phyloP scores from a whole-genome alignment of 2,888 invertebrate species.

The Folsomia manolachei region DNA sequence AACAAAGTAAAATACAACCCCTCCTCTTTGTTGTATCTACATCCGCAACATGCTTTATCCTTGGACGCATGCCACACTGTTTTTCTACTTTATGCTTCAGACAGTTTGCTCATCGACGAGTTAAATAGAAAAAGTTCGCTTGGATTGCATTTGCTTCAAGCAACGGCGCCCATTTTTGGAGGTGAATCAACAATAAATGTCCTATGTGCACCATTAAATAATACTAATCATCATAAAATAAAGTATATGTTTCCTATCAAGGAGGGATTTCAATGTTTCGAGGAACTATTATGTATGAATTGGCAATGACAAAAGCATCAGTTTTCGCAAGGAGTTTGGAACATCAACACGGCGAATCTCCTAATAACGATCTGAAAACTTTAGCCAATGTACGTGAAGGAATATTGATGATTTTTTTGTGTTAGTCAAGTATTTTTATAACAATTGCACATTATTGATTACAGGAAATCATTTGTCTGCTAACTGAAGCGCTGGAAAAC shows the following conservation, averaged over 20 bases:
- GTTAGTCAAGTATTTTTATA: neutral
- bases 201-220: too few relatives aligned
- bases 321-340: conserved; percentile 29
- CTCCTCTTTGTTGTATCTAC: conserved; percentile 18
- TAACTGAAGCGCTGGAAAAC: conserved; percentile 40
- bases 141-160: conserved; percentile 42
- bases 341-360: too few relatives aligned
- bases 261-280: conserved; percentile 51
- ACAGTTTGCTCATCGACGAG: conserved; percentile 27
- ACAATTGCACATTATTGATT: neutral
- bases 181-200: neutral
- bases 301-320: conserved; percentile 46
- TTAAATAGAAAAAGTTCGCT: conserved; percentile 37
- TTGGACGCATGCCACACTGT: conserved; percentile 47
- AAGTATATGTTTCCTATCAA: too few relatives aligned
- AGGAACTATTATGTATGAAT: conserved; percentile 49
- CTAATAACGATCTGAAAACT: conserved; percentile 12
- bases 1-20: neutral
- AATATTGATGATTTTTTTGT: conserved; percentile 1
- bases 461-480: conserved; percentile 41
- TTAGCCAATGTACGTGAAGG: neutral
- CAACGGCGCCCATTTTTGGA: conserved; percentile 28
- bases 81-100: conserved; percentile 41
- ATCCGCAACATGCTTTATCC: conserved; percentile 44
- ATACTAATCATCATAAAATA: conserved; percentile 15